A percentile compares a stretch with the other conserved stretches of the same genome.
phyloP scores from a whole-genome alignment of 2,797 vertebrate species.

The Siniperca obscura region DNA sequence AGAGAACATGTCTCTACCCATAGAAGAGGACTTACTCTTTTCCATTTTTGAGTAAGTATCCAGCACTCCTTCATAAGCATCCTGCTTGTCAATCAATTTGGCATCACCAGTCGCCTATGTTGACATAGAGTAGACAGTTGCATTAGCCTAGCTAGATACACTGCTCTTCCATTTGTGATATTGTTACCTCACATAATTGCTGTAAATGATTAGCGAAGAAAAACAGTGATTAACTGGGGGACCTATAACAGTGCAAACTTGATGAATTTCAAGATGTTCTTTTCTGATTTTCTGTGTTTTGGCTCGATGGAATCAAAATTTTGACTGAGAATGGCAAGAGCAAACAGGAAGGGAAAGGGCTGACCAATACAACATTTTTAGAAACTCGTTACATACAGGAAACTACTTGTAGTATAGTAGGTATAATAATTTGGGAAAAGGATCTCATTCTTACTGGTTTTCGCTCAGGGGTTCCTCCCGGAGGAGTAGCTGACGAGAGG shows the following conservation, averaged over 20 bases:
- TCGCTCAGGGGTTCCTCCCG: slow-evolving; percentile 92
- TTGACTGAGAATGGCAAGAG: slow-evolving; percentile 16
- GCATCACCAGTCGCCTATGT: slow-evolving; percentile 95
- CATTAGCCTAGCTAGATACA: slow-evolving; percentile 82
- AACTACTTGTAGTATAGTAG: not conserved
- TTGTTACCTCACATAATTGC: slow-evolving; percentile 25
- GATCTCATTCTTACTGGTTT: slow-evolving; percentile 81
- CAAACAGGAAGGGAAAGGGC: slow-evolving; percentile 3
- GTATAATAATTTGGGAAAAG: not conserved
- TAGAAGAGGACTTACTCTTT: slow-evolving; percentile 74
- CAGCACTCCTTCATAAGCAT: slow-evolving; percentile 83
- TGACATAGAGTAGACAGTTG: slow-evolving; percentile 97
- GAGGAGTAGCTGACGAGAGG: slow-evolving; percentile 88
- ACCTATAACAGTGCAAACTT: not conserved
- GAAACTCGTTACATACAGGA: not conserved
- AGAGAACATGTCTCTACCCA: slow-evolving; percentile 61
- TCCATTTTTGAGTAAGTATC: slow-evolving; percentile 77
- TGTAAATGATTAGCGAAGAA: not conserved
- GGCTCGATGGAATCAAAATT: slow-evolving; percentile 8
- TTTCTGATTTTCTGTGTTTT: slow-evolving; percentile 14
- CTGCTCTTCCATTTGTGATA: slow-evolving; percentile 25
- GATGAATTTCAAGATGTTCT: slow-evolving; percentile 9
- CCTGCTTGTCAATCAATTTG: slow-evolving; percentile 95
- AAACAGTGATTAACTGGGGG: not conserved
- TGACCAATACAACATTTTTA: slow-evolving; percentile 6